Base-by-base conservation (phyloP, 2,888 invertebrate genomes). In the Helleia helle region DNA sequence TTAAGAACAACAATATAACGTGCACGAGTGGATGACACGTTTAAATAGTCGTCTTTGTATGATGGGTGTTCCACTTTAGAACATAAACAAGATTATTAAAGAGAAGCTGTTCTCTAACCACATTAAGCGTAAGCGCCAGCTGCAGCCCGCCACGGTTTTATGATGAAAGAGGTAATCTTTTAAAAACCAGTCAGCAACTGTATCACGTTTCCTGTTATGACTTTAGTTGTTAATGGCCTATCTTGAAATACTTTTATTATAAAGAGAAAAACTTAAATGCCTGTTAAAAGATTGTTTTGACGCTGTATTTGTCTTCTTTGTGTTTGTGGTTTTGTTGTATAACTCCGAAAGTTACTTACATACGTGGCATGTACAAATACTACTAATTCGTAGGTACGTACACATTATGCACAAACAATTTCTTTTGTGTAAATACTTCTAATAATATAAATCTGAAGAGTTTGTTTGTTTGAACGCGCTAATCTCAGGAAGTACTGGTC, bases 121-220 rank as follows among this genome's bases (percentile, higher is more conserved):
- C 84, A 83, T 77, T 67, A 83, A 81, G 65, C 67, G 74, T 51
- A 60, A 65, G n/a, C 68, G 58, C 74, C 83, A 81, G 81, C 81
- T 83, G 81, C 75, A 62, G 63, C 57, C 62, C 54, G 69, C 79
- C 75, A 71, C 75, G 69, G 59, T 56, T 71, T 77, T 77, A 74
- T 75, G 77, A 80, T 76, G 76, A 77, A 80, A 79, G 77, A 70
- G 67, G 65, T 69, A 59, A 63, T 72, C 62, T 64, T 66, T 68
- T 59, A 59, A 58, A 60, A 58, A 62, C 63, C 59, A 62, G 59
- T 62, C 64, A 56, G 64, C 70, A 72, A 68, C 71, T 65, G 67
- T 80, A 83, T 84, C 81, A 74, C 60, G 60, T 84, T 83, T 79
- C 83, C 80, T 80, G 81, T 84, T 84, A 83, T 84, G 75, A 79